Evolutionary conservation across 2,888 invertebrate genomes (phyloP).

Genomic region (Stegana nigrithorax): DNA sequence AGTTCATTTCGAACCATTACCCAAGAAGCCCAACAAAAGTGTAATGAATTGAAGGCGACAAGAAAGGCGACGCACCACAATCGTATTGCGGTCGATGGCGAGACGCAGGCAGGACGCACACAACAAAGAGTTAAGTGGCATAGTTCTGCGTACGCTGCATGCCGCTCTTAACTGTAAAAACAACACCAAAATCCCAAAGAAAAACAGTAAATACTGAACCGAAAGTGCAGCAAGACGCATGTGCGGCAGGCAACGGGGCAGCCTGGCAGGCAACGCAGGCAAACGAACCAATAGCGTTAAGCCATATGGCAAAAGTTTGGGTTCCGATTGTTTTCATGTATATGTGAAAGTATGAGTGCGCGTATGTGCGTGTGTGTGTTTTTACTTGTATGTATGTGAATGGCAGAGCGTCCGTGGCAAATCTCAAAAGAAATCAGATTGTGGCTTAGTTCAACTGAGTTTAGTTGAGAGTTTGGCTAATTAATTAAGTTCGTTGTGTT

Average conservation of each 20-base stretch:
- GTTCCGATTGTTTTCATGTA: neutral
- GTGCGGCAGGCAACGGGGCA: too few relatives aligned
- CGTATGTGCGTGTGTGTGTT: slow-evolving; percentile 19
- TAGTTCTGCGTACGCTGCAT: neutral
- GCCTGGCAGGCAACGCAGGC: neutral
- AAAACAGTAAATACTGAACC: slow-evolving; percentile 45
- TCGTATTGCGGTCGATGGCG: slow-evolving; percentile 55
- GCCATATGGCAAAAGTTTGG: slow-evolving; percentile 13
- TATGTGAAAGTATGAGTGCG: neutral
- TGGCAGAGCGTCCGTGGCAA: slow-evolving; percentile 34
- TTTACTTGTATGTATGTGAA: slow-evolving; percentile 19
- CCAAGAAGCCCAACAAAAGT: neutral
- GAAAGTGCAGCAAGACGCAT: neutral
- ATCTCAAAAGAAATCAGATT: slow-evolving; percentile 24
- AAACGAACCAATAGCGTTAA: too few relatives aligned
- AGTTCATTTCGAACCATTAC: slow-evolving; percentile 16
- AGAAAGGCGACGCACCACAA: slow-evolving; percentile 53
- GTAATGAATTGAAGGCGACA: slow-evolving; percentile 48
- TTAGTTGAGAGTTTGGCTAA: slow-evolving; percentile 43
- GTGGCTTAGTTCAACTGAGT: slow-evolving; percentile 13
- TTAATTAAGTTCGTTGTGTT: slow-evolving; percentile 50
- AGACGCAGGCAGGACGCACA: neutral
- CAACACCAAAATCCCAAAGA: slow-evolving; percentile 48
- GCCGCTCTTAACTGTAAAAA: slow-evolving; percentile 47
- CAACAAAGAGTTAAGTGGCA: slow-evolving; percentile 7